phyloP scores from a whole-genome alignment of 2,888 invertebrate genomes.

The Mellilla xanthometata region DNA sequence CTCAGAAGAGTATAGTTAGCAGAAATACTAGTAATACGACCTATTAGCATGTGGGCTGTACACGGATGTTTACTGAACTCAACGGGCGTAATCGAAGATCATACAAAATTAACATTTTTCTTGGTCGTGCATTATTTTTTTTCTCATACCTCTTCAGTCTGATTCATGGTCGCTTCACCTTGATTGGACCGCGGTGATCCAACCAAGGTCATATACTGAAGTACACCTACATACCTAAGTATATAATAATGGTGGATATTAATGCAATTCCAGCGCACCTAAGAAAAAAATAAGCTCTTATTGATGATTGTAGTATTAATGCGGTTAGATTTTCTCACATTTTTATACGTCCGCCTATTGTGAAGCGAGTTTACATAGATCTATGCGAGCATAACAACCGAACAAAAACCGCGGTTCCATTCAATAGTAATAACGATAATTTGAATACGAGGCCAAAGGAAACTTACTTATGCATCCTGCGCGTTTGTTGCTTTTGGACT shows the following conservation, averaged over 20 bases:
- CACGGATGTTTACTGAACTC: constrained; percentile 30
- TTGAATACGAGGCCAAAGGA: constrained; percentile 51
- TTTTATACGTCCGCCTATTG: constrained; percentile 69
- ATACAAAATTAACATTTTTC: constrained; percentile 28
- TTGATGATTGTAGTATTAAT: constrained; percentile 43
- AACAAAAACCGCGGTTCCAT: constrained; percentile 44
- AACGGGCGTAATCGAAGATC: constrained; percentile 22
- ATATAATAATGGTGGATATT: background rate
- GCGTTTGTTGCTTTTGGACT: constrained; percentile 24
- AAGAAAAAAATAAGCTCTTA: constrained; percentile 37
- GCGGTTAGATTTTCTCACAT: constrained; percentile 57
- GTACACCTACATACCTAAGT: constrained; percentile 5
- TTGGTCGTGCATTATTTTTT: constrained; percentile 48
- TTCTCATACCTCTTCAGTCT: constrained; percentile 33
- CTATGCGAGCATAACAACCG: constrained; percentile 38
- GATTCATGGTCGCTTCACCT: constrained; percentile 55
- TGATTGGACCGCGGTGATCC: constrained; percentile 44
- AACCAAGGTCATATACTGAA: constrained; percentile 45
- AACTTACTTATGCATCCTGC: constrained; percentile 35
- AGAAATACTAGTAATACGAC: background rate
- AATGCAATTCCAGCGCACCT: constrained; percentile 7
- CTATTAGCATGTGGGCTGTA: constrained; percentile 25
- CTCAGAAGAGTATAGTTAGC: too few species aligned
- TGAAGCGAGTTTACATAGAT: constrained; percentile 43
- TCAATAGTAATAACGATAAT: constrained; percentile 49